phyloP scores from a whole-genome alignment of 2,113 vertebrate species.

The Hipposideros armiger region DNA sequence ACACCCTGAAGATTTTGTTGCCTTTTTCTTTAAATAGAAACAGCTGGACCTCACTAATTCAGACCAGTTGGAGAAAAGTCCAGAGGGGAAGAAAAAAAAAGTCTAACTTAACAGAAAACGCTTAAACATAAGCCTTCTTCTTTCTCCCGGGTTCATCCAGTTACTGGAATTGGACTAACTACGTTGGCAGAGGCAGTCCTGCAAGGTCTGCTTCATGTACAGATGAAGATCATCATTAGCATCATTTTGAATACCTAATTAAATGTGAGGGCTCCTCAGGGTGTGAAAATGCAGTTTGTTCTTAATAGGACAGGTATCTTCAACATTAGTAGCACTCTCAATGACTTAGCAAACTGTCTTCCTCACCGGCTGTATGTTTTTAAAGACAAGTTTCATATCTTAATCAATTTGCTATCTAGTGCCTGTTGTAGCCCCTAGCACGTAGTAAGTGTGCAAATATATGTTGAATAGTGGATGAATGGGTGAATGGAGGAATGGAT shows the following conservation, averaged over 20 bases:
- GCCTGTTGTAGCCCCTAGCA: not conserved
- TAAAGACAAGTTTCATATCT: not conserved
- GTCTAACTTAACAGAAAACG: slow-evolving; percentile 52
- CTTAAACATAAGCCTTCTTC: not conserved
- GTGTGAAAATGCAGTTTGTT: not conserved
- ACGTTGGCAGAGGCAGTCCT: not conserved
- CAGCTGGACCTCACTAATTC: slow-evolving; percentile 78
- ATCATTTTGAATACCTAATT: not conserved
- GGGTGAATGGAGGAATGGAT: not conserved
- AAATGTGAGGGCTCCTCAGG: not conserved
- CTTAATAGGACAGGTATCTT: not conserved
- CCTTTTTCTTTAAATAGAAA: slow-evolving; percentile 82
- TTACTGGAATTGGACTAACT: slow-evolving; percentile 37
- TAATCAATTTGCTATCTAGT: not conserved
- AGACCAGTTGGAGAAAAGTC: slow-evolving; percentile 80
- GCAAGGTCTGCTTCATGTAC: not conserved
- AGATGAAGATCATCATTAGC: not conserved
- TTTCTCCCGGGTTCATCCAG: not conserved
- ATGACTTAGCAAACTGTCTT: not conserved
- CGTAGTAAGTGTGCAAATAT: not conserved
- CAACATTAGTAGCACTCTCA: not conserved
- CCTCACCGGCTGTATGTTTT: not conserved
- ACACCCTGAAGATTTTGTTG: slow-evolving; percentile 77
- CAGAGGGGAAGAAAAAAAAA: slow-evolving; percentile 58
- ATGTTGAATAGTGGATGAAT: not conserved